Evolutionary conservation across 2,888 invertebrate genomes (phyloP).

Genomic region (Drosophila planitibia): DNA sequence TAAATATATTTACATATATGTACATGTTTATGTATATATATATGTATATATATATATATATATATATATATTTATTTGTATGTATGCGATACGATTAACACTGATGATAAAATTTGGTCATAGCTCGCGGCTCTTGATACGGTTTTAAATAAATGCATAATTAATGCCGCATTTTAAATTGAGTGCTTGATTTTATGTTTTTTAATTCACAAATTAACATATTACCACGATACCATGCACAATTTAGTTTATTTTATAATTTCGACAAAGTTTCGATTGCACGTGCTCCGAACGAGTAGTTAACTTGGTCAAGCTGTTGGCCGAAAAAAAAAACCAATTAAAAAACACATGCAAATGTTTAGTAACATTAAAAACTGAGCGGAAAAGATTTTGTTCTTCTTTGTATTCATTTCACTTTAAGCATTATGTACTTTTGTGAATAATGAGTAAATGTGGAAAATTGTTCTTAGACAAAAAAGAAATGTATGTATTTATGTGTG

Average conservation of each 20-base stretch:
- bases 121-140: conserved; percentile 60
- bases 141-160: conserved; percentile 72
- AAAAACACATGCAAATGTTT: conserved; percentile 4
- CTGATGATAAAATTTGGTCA: conserved; percentile 61
- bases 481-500: conserved; percentile 18
- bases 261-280: conserved; percentile 9
- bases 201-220: conserved; percentile 50
- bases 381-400: not conserved
- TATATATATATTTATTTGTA: not conserved
- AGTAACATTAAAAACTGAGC: not conserved
- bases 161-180: conserved; percentile 58
- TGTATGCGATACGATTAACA: conserved; percentile 11
- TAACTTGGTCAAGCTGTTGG: conserved; percentile 7
- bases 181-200: conserved; percentile 7
- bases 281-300: conserved; percentile 23
- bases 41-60: conserved; percentile 12
- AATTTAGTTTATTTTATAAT: conserved; percentile 36
- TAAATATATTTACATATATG: conserved; percentile 9
- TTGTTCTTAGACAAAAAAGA: conserved; percentile 14
- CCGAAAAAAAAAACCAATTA: not conserved
- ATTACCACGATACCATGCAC: conserved; percentile 44
- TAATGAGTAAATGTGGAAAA: conserved; percentile 27
- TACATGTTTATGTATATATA: not conserved
- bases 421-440: conserved; percentile 15
- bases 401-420: not conserved